These are phyloP conservation scores for Halcyon leucocephala DNA, from an alignment of 2,797 vertebrate species.

Conservation along the genomic window DNA sequence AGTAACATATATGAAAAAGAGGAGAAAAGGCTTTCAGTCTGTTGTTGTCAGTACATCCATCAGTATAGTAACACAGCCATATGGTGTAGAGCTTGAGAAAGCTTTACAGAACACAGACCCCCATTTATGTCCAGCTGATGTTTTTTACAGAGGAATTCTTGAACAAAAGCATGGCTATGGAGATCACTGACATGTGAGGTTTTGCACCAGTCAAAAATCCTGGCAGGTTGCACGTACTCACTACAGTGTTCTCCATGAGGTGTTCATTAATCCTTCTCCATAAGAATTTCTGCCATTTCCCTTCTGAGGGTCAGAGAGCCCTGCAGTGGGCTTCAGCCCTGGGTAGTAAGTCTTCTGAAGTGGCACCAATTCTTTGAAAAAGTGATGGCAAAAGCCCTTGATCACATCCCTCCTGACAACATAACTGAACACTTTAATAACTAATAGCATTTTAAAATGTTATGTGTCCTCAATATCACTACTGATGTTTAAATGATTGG, in stretches of 20 bases:
- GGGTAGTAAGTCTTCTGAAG: neutral
- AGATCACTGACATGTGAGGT: neutral
- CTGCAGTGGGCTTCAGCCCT: neutral
- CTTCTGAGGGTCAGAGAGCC: neutral
- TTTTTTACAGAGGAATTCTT: neutral
- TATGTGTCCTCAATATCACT: neutral
- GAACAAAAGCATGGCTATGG: neutral
- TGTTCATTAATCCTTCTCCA: neutral
- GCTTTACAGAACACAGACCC: neutral
- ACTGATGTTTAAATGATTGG: neutral
- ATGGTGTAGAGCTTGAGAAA: neutral
- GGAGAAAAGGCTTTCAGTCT: neutral
- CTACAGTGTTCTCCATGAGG: accelerated
- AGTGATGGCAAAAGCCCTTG: neutral
- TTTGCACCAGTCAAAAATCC: neutral
- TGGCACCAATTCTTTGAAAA: neutral
- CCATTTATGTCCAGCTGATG: neutral
- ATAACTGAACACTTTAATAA: neutral
- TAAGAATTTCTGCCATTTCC: neutral
- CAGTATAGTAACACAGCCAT: neutral
- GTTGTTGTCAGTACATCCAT: neutral
- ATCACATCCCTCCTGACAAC: neutral
- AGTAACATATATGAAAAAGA: neutral
- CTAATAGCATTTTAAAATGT: neutral
- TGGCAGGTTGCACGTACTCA: accelerated